phyloP scores from a whole-genome alignment of 2,797 vertebrate genomes.

The Pipistrellus pipistrellus region DNA sequence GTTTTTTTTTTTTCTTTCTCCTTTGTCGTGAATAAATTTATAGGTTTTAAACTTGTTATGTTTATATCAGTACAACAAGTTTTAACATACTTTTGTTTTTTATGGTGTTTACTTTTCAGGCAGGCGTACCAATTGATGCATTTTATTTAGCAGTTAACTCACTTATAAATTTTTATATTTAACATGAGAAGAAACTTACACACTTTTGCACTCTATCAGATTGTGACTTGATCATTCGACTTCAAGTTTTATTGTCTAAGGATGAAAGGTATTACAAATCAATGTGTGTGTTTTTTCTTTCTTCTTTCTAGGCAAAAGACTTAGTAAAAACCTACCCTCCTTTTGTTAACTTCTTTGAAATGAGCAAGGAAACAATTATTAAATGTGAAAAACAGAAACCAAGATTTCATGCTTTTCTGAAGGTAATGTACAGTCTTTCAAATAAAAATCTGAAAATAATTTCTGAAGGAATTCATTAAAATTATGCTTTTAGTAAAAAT shows the following conservation, averaged over 20 bases:
- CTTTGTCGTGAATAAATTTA: not conserved
- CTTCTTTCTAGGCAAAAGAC: conserved; percentile 94
- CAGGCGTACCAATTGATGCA: not conserved
- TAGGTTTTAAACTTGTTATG: not conserved
- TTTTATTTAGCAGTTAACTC: conserved; percentile 29
- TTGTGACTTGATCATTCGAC: conserved; percentile 2
- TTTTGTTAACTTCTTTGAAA: conserved; percentile 99
- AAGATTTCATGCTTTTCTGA: conserved; percentile 98
- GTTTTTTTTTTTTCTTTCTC: not conserved
- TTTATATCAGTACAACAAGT: conserved; percentile 20
- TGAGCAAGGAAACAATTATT: conserved; percentile 98
- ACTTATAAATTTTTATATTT: conserved; percentile 33
- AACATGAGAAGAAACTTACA: conserved; percentile 38
- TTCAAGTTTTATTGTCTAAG: conserved; percentile 32
- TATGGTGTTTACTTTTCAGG: conserved; percentile 37
- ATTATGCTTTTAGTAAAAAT: conserved; percentile 58
- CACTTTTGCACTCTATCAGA: conserved; percentile 39
- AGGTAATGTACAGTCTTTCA: conserved; percentile 87
- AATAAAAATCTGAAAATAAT: conserved; percentile 47
- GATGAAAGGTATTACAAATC: not conserved
- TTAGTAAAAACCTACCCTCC: conserved; percentile 97
- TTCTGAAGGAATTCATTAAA: conserved; percentile 59
- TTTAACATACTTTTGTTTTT: conserved; percentile 37
- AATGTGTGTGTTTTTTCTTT: not conserved
- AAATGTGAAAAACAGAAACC: conserved; percentile 98